Conservation (phyloP, 2,888 invertebrate genomes). For the Ischnus inquisitorius region DNA sequence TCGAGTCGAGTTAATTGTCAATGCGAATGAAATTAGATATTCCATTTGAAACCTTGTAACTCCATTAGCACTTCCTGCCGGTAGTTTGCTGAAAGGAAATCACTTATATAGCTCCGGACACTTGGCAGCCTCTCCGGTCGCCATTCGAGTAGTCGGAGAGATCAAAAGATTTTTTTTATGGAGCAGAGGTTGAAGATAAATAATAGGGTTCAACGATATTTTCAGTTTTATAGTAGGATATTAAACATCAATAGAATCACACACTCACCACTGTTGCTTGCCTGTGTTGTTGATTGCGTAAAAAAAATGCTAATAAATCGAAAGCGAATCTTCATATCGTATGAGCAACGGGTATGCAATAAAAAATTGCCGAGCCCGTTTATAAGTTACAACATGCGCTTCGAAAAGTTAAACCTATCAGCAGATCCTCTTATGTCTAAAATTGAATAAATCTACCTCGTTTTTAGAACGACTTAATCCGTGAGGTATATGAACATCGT, state of each 20-base stretch:
- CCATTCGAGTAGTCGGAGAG: slow-evolving; percentile 2
- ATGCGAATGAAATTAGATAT: slow-evolving; percentile 62
- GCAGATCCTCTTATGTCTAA: not conserved
- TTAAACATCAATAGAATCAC: not conserved
- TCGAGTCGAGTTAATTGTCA: slow-evolving; percentile 56
- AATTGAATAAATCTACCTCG: not conserved
- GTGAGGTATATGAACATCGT: not conserved
- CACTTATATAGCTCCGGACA: slow-evolving; percentile 4
- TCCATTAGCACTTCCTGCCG: slow-evolving; percentile 25
- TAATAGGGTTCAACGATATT: not conserved
- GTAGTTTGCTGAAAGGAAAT: slow-evolving; percentile 10
- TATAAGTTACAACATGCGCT: not conserved
- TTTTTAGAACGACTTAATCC: slow-evolving; percentile 5
- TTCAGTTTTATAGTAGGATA: not conserved
- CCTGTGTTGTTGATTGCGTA: not conserved
- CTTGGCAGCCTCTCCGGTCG: not conserved
- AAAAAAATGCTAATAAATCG: not conserved
- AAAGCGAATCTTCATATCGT: not conserved
- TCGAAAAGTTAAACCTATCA: not conserved
- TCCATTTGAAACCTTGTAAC: slow-evolving; percentile 45
- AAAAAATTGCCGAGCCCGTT: not conserved
- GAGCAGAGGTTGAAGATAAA: not conserved
- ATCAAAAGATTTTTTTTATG: not conserved
- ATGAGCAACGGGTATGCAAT: not conserved
- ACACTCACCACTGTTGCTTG: not conserved